These are phyloP conservation scores for Oriolus oriolus DNA, from an alignment of 2,113 vertebrate species.

Conservation along the genomic window DNA sequence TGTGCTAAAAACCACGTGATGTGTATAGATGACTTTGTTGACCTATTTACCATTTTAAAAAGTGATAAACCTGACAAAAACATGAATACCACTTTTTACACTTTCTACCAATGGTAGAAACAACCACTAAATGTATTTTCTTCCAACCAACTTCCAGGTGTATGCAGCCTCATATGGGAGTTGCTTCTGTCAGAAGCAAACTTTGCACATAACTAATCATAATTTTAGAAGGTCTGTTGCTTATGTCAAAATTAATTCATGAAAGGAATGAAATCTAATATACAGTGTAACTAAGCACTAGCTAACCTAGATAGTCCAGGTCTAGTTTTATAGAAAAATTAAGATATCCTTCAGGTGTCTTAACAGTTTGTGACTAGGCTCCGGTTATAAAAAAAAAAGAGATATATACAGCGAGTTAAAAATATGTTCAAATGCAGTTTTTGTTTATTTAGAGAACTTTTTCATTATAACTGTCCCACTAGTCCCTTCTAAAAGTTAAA, in stretches of 20 bases:
- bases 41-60: neutral
- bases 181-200: neutral
- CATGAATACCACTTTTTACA: neutral
- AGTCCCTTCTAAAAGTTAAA: neutral
- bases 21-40: neutral
- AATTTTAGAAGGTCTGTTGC: neutral
- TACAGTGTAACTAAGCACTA: neutral
- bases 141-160: neutral
- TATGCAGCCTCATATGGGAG: neutral
- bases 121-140: neutral
- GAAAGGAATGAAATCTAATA: neutral
- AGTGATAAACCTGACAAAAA: neutral
- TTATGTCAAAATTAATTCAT: neutral
- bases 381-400: neutral
- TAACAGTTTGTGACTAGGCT: neutral
- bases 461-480: neutral
- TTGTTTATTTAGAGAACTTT: neutral
- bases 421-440: neutral
- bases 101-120: neutral
- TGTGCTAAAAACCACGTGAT: neutral
- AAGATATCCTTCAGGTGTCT: neutral
- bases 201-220: neutral
- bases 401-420: neutral
- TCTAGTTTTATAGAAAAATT: neutral
- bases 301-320: neutral